Evolutionary conservation across 2,888 invertebrate genomes (phyloP).

Genomic region (Caenorhabditis japonica): DNA sequence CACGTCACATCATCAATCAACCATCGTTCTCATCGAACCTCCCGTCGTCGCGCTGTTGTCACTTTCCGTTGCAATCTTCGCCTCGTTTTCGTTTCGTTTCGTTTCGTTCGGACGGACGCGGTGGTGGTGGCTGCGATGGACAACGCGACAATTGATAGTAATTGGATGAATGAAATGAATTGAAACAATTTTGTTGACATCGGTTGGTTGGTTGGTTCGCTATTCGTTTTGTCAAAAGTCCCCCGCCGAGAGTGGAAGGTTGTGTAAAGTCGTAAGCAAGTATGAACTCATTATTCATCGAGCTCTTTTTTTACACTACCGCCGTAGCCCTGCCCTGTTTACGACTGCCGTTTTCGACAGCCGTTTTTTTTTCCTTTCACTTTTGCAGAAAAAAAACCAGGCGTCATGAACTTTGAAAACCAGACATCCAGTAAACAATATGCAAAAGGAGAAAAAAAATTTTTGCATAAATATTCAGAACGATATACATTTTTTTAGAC

Average conservation of each 20-base stretch:
- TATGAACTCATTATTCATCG: slow-evolving; percentile 26
- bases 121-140: too few species aligned
- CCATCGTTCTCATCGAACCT: slow-evolving; percentile 7
- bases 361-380: too few species aligned
- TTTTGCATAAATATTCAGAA: slow-evolving; percentile 6
- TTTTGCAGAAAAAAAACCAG: background rate
- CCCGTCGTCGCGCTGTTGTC: background rate
- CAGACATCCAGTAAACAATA: too few species aligned
- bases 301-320: slow-evolving; percentile 38
- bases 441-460: slow-evolving; percentile 1
- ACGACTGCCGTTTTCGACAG: background rate
- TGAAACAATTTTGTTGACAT: too few species aligned
- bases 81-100: too few species aligned
- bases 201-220: too few species aligned
- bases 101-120: too few species aligned
- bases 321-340: slow-evolving; percentile 16
- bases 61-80: too few species aligned
- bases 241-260: background rate
- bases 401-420: slow-evolving; percentile 23
- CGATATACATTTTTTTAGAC: background rate
- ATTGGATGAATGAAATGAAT: too few species aligned
- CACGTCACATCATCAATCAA: slow-evolving; percentile 41
- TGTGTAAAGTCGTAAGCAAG: slow-evolving; percentile 18
- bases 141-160: too few species aligned
- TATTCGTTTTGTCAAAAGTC: slow-evolving; percentile 14